Evolutionary conservation across 1,140 invertebrate species (phyloP), one percentile per base, ranked within the genome.

Genomic region (Meloidogyne floridensis): DNA sequence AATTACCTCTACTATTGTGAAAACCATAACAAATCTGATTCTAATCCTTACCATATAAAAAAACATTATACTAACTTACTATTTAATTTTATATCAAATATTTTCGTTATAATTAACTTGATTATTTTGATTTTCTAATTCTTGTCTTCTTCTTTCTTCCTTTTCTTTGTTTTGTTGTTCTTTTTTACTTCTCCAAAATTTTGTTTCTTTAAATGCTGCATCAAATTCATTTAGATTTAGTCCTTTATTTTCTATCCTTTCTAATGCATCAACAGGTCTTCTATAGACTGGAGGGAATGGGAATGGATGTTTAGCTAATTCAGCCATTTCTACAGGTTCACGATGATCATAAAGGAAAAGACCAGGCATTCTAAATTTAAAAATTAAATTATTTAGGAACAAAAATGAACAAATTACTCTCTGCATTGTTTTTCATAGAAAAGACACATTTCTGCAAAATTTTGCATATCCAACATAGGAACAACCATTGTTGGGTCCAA

Each of bases 391-490:
- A 20, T 3, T 51, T 10, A n/a, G 9, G 8, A 13, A 20, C 8
- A 13, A n/a, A 47, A 81, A 20, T 6, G n/a, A 11, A 42, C 47
- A 59, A 80, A 80, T 85, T 56, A 85, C 84, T 86, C 80, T 77
- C 80, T 70, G 71, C 87, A 88, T 72, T 89, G 88, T 65, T 93
- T 84, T 65, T 87, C 87, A 87, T 97, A 98, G 5, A 93, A 93
- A 84, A 93, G 92, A 84, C 94, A 94, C 15, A 98, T 87, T 83
- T 93, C 92, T 13, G 93, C 91, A 89, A 95, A 94, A 87, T 98
- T 95, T 77, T 93, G 93, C 77, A 95, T 93, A 0, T 93, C 92
- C 10, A 96, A 90, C 88, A 94, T 91, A 84, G 92, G 93, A 0
- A 95, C 92, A 86, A 93, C 92, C 10, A 92, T 91, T 5, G 91